A percentile compares a stretch with the other conserved stretches of the same genome.
phyloP scores from a whole-genome alignment of 2,888 invertebrate species.

The Drosophila seclusa region DNA sequence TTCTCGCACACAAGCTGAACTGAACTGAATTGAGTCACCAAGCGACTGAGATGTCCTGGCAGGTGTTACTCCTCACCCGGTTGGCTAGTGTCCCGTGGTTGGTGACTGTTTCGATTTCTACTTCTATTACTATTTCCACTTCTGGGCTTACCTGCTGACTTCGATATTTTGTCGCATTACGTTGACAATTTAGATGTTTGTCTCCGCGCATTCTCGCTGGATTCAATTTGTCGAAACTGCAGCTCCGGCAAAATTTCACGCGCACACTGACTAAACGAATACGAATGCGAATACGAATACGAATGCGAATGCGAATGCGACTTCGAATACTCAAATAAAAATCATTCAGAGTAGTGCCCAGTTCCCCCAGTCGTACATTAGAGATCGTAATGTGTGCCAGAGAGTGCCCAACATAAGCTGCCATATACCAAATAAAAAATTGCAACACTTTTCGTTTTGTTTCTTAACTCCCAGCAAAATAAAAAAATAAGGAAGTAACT shows the following conservation, averaged over 20 bases:
- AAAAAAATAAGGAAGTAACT: not conserved
- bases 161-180: slow-evolving; percentile 81
- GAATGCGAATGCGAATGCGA: not conserved
- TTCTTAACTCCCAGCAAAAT: not conserved
- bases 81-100: slow-evolving; percentile 1
- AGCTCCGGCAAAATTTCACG: slow-evolving; percentile 61
- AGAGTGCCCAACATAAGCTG: slow-evolving; percentile 26
- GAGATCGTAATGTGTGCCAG: slow-evolving; percentile 48
- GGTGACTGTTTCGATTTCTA: slow-evolving; percentile 14
- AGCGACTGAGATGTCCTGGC: slow-evolving; percentile 25
- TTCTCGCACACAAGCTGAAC: slow-evolving; percentile 57
- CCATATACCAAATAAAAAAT: slow-evolving; percentile 41
- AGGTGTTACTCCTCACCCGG: slow-evolving; percentile 28
- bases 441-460: slow-evolving; percentile 49
- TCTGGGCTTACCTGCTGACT: slow-evolving; percentile 68
- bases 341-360: slow-evolving; percentile 24
- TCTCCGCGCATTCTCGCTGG: slow-evolving; percentile 70
- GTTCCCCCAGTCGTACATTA: slow-evolving; percentile 56
- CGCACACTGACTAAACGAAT: not conserved
- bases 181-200: slow-evolving; percentile 81
- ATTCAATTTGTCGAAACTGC: slow-evolving; percentile 72
- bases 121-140: slow-evolving; percentile 10
- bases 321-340: slow-evolving; percentile 40
- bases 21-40: slow-evolving; percentile 73
- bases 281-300: not conserved